Conservation (phyloP, 2,888 invertebrate genomes). For the Molorchus minor region DNA sequence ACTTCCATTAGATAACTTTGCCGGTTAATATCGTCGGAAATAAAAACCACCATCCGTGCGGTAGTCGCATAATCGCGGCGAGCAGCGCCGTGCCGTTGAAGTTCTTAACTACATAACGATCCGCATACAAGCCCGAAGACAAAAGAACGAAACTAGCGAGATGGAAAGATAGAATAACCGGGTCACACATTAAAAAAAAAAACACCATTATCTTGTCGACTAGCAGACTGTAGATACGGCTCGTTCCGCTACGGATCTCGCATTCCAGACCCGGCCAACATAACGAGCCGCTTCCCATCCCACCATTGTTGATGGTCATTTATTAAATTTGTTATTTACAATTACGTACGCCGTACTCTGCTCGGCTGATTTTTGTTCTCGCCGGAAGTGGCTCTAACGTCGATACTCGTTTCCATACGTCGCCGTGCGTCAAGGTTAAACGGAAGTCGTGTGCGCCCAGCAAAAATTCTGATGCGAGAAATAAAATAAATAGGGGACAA, state of each 20-base stretch:
- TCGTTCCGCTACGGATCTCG: conserved; percentile 27
- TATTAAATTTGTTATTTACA: conserved; percentile 36
- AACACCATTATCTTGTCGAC: conserved; percentile 29
- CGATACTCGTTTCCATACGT: conserved; percentile 9
- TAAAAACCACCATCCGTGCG: not conserved
- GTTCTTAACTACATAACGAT: not conserved
- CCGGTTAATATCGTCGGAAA: too few relatives aligned
- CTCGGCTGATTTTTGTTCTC: conserved; percentile 26
- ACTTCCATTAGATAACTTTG: too few relatives aligned
- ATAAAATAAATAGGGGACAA: not conserved
- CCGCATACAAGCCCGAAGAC: not conserved
- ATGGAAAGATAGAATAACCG: conserved; percentile 26
- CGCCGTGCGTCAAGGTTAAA: conserved; percentile 20
- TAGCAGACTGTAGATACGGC: conserved; percentile 22
- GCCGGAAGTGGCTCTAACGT: conserved; percentile 18
- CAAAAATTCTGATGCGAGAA: conserved; percentile 3
- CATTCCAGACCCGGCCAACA: conserved; percentile 21
- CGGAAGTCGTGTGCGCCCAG: conserved; percentile 9
- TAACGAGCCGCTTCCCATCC: conserved; percentile 28
- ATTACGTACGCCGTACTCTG: conserved; percentile 31
- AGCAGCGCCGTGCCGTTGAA: not conserved
- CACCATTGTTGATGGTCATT: conserved; percentile 34
- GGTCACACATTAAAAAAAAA: conserved; percentile 27
- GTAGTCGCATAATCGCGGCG: not conserved
- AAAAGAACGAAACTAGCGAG: conserved; percentile 18